A percentile compares a stretch with the other conserved stretches of the same genome.
Conservation (phyloP, 2,797 vertebrate genomes). For the Pantherophis vulpinus region DNA sequence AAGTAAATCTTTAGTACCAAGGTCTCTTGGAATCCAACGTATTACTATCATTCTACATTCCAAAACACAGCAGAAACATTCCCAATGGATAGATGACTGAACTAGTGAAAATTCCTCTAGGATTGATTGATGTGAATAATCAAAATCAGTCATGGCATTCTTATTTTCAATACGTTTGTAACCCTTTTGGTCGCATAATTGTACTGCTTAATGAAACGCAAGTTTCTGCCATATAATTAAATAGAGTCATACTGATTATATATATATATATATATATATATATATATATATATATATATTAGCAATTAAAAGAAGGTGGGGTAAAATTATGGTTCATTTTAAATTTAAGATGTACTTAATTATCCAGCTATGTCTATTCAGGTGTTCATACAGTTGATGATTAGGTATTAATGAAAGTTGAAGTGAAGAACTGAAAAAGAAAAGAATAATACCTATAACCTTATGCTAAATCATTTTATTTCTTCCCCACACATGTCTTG, state of each 20-base stretch:
- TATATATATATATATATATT: neutral
- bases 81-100: neutral
- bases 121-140: neutral
- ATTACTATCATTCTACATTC: neutral
- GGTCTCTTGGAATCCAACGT: neutral
- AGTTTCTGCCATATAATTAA: neutral
- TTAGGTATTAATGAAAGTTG: conserved; percentile 1
- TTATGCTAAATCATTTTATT: neutral
- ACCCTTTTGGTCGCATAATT: neutral
- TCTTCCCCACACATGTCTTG: neutral
- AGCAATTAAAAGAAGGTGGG: neutral
- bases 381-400: neutral
- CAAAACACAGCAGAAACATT: neutral
- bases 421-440: neutral
- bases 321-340: neutral
- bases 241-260: neutral
- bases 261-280: too few relatives aligned
- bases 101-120: neutral
- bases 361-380: neutral
- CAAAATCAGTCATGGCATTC: neutral
- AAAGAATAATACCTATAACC: too few relatives aligned
- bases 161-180: neutral
- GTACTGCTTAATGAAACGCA: neutral
- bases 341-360: neutral
- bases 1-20: neutral